Evolutionary conservation across 2,888 invertebrate species (phyloP).

Genomic region (Entomobrya multifasciata): DNA sequence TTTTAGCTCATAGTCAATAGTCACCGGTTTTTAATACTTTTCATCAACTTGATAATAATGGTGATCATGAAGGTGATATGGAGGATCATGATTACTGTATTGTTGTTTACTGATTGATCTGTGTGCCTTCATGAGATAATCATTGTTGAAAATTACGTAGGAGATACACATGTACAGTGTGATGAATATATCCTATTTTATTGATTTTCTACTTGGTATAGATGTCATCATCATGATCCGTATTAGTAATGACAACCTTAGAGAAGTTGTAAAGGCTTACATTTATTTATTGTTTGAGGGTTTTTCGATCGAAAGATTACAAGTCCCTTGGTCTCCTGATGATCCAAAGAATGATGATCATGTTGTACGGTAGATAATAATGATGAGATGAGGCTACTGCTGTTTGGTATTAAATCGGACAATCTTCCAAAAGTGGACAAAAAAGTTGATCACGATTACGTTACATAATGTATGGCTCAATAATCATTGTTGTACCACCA

Average conservation of each 20-base stretch:
- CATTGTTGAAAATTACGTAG: constrained; percentile 41
- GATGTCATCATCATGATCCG: constrained; percentile 61
- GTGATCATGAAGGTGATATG: too few species aligned
- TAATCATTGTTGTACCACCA: constrained; percentile 12
- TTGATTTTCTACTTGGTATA: constrained; percentile 49
- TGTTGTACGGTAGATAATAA: background rate
- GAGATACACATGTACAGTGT: too few species aligned
- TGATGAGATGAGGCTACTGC: background rate
- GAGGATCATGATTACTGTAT: constrained; percentile 32
- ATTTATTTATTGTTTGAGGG: constrained; percentile 8
- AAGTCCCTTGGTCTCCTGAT: constrained; percentile 27
- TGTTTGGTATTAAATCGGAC: constrained; percentile 39
- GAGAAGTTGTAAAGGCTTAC: background rate
- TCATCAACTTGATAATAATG: background rate
- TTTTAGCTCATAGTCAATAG: too few species aligned
- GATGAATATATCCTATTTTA: constrained; percentile 49
- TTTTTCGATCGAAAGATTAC: constrained; percentile 59
- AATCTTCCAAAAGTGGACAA: constrained; percentile 45
- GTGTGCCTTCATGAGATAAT: constrained; percentile 19
- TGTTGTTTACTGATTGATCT: constrained; percentile 56
- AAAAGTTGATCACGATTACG: constrained; percentile 60
- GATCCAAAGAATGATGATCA: constrained; percentile 19
- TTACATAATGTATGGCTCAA: constrained; percentile 53
- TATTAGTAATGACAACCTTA: constrained; percentile 50
- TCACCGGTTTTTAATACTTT: constrained; percentile 16